These are phyloP conservation scores for Lepidochitona cinerea DNA, from an alignment of 2,888 invertebrate species.

Conservation along the genomic window DNA sequence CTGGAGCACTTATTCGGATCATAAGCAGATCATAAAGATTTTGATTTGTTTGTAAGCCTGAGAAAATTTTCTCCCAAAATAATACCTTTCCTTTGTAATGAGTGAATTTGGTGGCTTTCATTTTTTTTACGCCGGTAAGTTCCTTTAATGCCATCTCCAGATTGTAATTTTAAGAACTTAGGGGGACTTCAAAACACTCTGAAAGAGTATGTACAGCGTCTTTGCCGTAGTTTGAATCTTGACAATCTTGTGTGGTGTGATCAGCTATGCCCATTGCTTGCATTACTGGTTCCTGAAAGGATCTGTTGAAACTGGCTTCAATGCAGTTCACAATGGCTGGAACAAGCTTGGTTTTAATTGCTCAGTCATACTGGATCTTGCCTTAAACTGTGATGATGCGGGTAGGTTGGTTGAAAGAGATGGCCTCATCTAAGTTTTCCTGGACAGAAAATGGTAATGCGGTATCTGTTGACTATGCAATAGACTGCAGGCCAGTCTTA, in stretches of 20 bases:
- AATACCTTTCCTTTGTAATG: background rate
- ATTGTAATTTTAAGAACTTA: background rate
- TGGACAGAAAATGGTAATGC: too few relatives aligned
- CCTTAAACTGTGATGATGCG: background rate
- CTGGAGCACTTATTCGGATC: background rate
- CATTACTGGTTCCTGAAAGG: background rate
- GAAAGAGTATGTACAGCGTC: background rate
- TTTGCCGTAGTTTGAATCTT: background rate
- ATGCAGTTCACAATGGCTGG: background rate
- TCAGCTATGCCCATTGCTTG: background rate
- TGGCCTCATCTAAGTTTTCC: too few relatives aligned
- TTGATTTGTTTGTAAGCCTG: background rate
- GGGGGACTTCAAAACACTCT: background rate
- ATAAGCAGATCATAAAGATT: background rate
- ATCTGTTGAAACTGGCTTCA: background rate
- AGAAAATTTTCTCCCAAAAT: conserved; percentile 2
- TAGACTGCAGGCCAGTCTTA: too few relatives aligned
- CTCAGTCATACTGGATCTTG: background rate
- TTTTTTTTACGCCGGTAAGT: background rate
- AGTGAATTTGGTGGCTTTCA: background rate
- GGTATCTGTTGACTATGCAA: too few relatives aligned
- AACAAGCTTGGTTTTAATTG: background rate
- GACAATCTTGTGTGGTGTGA: background rate
- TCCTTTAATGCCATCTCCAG: background rate
- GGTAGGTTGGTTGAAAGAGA: background rate